Conservation (phyloP, 2,113 vertebrate genomes). For the Pollimyrus isidori region DNA sequence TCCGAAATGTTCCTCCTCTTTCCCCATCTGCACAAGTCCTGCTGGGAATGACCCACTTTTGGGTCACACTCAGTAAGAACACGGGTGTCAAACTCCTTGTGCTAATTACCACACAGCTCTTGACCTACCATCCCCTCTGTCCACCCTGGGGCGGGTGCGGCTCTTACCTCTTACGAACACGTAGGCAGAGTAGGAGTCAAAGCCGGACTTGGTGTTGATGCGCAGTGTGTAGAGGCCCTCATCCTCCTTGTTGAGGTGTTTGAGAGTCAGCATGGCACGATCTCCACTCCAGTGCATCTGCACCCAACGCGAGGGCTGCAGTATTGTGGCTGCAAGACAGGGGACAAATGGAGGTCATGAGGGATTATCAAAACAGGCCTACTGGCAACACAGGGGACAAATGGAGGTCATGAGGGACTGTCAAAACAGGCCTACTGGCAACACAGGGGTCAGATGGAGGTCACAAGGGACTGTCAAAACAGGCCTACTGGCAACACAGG, state of each 20-base stretch:
- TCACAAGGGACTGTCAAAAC: neutral
- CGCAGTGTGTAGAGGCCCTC: conserved; percentile 90
- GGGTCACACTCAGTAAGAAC: too few relatives aligned
- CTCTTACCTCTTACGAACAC: conserved; percentile 86
- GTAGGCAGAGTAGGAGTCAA: conserved; percentile 78
- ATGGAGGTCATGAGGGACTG: neutral
- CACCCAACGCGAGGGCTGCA: conserved; percentile 86
- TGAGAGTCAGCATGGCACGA: conserved; percentile 73
- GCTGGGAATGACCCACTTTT: neutral
- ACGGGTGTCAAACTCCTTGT: too few relatives aligned
- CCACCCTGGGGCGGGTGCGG: neutral
- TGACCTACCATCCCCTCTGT: neutral
- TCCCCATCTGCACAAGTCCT: neutral
- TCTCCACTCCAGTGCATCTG: conserved; percentile 82
- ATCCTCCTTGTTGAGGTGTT: conserved; percentile 94
- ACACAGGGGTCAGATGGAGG: conserved; percentile 16
- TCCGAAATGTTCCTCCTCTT: neutral
- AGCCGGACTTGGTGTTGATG: conserved; percentile 83
- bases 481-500: conserved; percentile 8
- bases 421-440: neutral
- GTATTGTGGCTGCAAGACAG: conserved; percentile 58
- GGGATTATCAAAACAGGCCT: neutral
- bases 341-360: conserved; percentile 2
- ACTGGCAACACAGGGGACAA: conserved; percentile 19
- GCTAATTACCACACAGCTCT: too few relatives aligned